Evolutionary conservation across 2,888 invertebrate genomes (phyloP).

Genomic region (Synanthedon myopaeformis): DNA sequence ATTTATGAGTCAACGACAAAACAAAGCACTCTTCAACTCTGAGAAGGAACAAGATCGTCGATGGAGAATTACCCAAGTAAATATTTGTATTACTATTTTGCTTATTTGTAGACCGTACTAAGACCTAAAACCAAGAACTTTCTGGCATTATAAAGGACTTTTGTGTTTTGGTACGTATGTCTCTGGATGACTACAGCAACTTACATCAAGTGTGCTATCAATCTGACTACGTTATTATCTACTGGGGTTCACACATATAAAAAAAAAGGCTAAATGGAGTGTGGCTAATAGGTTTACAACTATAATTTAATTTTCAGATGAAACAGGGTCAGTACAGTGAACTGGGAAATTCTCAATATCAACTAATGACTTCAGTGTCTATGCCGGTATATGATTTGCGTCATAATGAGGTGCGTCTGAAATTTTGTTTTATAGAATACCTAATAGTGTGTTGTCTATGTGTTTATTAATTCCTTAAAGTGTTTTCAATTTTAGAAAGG

Average conservation of each 20-base stretch:
- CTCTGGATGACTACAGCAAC: neutral
- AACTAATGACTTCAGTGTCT: conserved; percentile 92
- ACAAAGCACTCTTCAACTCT: conserved; percentile 71
- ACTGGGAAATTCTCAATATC: conserved; percentile 74
- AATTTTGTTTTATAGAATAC: conserved; percentile 3
- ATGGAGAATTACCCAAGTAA: conserved; percentile 62
- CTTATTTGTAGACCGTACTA: neutral
- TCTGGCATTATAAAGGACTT: neutral
- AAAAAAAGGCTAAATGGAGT: no score
- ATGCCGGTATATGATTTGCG: conserved; percentile 93
- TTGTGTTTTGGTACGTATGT: neutral
- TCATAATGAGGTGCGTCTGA: conserved; percentile 81
- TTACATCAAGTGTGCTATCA: no score
- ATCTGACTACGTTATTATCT: no score
- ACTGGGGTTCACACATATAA: no score
- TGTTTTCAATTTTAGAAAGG: conserved; percentile 15
- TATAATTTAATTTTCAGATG: conserved; percentile 45
- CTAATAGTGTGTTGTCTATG: conserved; percentile 6
- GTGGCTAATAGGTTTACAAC: neutral
- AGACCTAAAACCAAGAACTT: no score
- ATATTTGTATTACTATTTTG: neutral
- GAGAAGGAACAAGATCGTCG: conserved; percentile 74
- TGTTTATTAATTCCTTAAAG: conserved; percentile 8
- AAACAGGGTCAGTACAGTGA: conserved; percentile 73
- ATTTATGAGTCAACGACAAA: conserved; percentile 75